Evolutionary conservation across 2,113 vertebrate species (phyloP).

Genomic region (Ochotona princeps): DNA sequence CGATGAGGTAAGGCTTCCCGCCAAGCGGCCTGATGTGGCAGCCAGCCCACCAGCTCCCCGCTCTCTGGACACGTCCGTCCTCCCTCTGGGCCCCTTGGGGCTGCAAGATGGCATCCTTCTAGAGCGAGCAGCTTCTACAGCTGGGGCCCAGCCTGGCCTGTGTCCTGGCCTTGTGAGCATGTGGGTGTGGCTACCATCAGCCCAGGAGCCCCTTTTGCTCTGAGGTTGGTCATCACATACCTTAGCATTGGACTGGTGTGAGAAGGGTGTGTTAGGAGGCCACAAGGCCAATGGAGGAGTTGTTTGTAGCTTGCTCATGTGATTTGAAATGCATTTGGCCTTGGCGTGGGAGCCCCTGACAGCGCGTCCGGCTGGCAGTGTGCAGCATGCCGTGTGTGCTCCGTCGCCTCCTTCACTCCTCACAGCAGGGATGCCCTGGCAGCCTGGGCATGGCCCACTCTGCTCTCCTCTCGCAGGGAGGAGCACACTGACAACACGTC

Average conservation of each 20-base stretch:
- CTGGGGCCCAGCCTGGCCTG: background rate
- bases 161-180: background rate
- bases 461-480: no score
- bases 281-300: background rate
- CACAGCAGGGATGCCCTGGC: no score
- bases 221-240: background rate
- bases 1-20: constrained; percentile 91
- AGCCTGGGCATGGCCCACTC: no score
- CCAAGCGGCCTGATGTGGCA: background rate
- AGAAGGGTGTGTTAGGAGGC: background rate
- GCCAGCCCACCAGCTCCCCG: background rate
- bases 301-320: background rate
- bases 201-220: background rate
- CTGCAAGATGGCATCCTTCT: background rate
- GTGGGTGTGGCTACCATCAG: background rate
- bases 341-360: background rate
- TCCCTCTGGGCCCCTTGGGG: no score
- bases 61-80: no score
- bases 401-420: no score
- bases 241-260: background rate
- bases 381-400: no score
- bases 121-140: background rate
- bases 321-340: background rate
- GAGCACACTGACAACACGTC: no score
- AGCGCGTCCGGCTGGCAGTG: no score